A percentile compares a stretch with the other conserved stretches of the same genome.
These are phyloP conservation scores for Hemithea aestivaria DNA, from an alignment of 2,888 invertebrate species.

Conservation along the genomic window DNA sequence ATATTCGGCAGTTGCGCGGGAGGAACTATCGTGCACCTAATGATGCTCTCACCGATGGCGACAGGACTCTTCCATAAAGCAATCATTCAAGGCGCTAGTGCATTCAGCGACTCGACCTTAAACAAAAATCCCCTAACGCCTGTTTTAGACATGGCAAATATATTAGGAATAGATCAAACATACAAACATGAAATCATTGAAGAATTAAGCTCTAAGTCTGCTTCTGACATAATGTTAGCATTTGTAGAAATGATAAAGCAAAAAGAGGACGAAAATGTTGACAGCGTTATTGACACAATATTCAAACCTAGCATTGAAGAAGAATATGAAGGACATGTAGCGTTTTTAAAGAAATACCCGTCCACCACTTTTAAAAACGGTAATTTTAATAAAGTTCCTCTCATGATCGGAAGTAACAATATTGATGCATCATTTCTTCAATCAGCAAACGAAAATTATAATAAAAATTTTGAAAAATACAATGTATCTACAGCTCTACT, in stretches of 20 bases:
- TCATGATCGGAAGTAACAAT: conserved; percentile 64
- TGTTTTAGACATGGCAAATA: too few relatives aligned
- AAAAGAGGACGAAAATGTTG: conserved; percentile 19
- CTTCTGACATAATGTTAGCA: conserved; percentile 42
- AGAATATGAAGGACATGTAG: conserved; percentile 59
- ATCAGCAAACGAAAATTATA: conserved; percentile 40
- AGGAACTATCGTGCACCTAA: conserved; percentile 63
- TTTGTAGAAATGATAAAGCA: conserved; percentile 26
- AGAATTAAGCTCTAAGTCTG: too few relatives aligned
- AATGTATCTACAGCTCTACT: conserved; percentile 50
- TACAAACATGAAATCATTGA: too few relatives aligned
- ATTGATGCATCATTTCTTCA: conserved; percentile 50
- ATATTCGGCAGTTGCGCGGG: conserved; percentile 71
- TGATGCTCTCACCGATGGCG: conserved; percentile 72
- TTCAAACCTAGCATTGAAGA: conserved; percentile 64
- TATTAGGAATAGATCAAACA: too few relatives aligned
- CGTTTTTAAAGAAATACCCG: conserved; percentile 60
- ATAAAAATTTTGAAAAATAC: conserved; percentile 48
- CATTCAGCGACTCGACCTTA: conserved; percentile 28
- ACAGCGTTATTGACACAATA: conserved; percentile 41
- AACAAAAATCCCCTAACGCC: too few relatives aligned
- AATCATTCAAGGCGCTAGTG: conserved; percentile 65
- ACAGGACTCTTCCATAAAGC: conserved; percentile 67
- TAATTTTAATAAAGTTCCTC: conserved; percentile 59
- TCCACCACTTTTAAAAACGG: conserved; percentile 52